Base-by-base conservation (phyloP, 1,140 invertebrate genomes). In the Drosophila kikkawai region DNA sequence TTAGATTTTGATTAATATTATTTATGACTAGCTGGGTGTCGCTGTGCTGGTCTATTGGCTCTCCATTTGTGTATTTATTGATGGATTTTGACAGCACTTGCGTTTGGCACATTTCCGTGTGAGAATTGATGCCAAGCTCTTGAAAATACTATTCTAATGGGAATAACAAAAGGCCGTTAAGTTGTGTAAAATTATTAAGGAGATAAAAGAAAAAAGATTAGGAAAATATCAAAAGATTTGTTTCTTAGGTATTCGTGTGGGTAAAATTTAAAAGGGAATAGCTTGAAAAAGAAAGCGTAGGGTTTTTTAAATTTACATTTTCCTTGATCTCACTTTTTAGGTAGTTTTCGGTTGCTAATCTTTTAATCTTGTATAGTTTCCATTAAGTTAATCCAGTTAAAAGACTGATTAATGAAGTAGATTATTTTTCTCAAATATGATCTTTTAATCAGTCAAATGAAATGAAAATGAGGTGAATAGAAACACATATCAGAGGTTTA, bases 11-110 rank as follows among this genome's bases (percentile, higher is more conserved):
- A 87, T 82, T 73, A 44, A 67, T 77, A 80, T 83, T 80, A 83
- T 87, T 88, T 87, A 84, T 88, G 81, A 82, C 68, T 44, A 44
- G 50, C 45, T 44, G 53, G 67, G 74, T 75, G 75, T 85, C 39
- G 64, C 45, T 59, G 63, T 37, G 64, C 5, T 39, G 65, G 53
- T 64, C 42, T 29, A 22, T 44, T 34, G 29, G 37, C 19, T 44
- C 45, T 39, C 17, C 8, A 44, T 53, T 60, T 26, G 60, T 60
- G 50, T 63, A 45, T 74, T 76, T 87, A 71, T 82, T 79, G 77
- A 87, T 87, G 53, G 41, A 51, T 61, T 71, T 37, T 45, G 53
- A 64, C 64, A 77, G 41, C 47, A 39, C 64, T 82, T 73, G 68
- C 82, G 48, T 73, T 39, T 86, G 82, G 26, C 77, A 82, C 61